A percentile compares a stretch with the other conserved stretches of the same genome.
phyloP scores from a whole-genome alignment of 2,888 invertebrate genomes.

The Tetheella fluctuosa region DNA sequence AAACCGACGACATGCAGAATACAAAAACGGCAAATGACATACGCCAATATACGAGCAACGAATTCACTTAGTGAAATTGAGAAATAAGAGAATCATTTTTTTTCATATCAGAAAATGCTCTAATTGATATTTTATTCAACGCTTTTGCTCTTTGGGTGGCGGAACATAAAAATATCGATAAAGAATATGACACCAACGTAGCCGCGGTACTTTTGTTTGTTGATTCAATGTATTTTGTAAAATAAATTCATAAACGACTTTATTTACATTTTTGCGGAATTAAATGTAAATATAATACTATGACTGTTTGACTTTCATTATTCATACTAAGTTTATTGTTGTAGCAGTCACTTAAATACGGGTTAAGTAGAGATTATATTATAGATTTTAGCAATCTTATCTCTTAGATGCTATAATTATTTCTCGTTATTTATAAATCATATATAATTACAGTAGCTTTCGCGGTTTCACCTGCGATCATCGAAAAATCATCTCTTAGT shows the following conservation, averaged over 20 bases:
- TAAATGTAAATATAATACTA: background rate
- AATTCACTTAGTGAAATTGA: conserved; percentile 79
- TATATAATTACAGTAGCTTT: too few relatives aligned
- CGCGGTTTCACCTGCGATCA: too few relatives aligned
- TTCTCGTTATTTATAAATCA: too few relatives aligned
- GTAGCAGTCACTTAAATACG: background rate
- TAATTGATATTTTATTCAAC: conserved; percentile 82
- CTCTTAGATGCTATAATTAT: too few relatives aligned
- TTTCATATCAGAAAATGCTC: conserved; percentile 66
- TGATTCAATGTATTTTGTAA: conserved; percentile 19
- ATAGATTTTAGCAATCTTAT: too few relatives aligned
- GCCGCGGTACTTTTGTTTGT: conserved; percentile 55
- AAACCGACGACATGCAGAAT: conserved; percentile 62
- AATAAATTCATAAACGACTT: conserved; percentile 11
- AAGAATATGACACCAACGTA: conserved; percentile 68
- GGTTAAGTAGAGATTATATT: background rate
- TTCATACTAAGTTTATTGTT: background rate
- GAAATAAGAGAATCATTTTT: conserved; percentile 74
- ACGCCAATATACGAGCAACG: conserved; percentile 64
- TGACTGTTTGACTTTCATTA: background rate
- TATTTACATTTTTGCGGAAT: background rate
- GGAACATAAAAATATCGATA: conserved; percentile 68
- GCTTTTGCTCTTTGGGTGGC: conserved; percentile 78
- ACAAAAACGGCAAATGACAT: conserved; percentile 81
- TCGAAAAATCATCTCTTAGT: too few relatives aligned